Conservation (phyloP, 1,140 invertebrate genomes). For the Pseudomyrmex gracilis region DNA sequence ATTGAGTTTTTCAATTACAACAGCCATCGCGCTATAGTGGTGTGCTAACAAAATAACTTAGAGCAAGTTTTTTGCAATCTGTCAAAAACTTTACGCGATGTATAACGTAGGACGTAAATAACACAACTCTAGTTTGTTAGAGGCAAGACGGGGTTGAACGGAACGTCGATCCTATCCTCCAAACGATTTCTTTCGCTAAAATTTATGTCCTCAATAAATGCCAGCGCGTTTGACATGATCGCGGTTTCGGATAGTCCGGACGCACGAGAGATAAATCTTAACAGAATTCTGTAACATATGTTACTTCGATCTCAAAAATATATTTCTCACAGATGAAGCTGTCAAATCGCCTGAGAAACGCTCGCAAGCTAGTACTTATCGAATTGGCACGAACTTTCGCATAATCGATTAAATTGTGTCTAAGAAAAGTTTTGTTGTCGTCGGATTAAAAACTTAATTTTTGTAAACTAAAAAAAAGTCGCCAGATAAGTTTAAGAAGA, state of each 20-base stretch:
- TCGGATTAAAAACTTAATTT: background rate
- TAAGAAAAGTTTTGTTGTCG: background rate
- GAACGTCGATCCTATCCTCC: conserved; percentile 32
- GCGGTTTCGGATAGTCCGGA: conserved; percentile 14
- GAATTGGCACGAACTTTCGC: no score
- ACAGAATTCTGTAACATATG: background rate
- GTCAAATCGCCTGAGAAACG: no score
- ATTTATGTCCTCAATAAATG: conserved; percentile 56
- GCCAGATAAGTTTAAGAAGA: no score
- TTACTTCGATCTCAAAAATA: background rate
- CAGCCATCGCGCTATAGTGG: background rate
- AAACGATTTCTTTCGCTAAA: conserved; percentile 41
- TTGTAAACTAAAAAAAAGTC: background rate
- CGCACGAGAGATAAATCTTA: conserved; percentile 29
- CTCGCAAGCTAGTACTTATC: no score
- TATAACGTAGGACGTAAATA: conserved; percentile 19
- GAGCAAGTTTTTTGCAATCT: background rate
- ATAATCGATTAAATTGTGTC: background rate
- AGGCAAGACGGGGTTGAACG: conserved; percentile 25
- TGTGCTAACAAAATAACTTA: background rate
- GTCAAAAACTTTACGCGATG: background rate
- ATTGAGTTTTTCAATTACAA: background rate
- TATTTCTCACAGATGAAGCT: background rate
- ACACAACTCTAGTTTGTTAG: conserved; percentile 13
- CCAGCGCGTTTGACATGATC: conserved; percentile 23